These are phyloP conservation scores for Cynocephalus volans DNA, from an alignment of 2,113 vertebrate genomes.

Conservation along the genomic window DNA sequence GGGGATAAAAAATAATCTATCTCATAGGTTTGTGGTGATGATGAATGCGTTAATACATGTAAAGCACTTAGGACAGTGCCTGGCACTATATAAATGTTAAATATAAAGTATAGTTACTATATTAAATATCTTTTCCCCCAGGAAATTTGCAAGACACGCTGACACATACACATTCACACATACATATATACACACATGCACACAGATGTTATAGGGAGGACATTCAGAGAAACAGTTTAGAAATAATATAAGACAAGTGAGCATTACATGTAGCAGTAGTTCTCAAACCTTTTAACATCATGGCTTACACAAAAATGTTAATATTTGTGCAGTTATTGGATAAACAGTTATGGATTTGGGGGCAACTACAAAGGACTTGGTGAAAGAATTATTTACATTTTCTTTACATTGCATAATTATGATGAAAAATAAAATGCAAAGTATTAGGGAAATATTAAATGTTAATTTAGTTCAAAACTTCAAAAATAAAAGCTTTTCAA, in stretches of 20 bases:
- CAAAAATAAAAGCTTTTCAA: not conserved
- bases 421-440: not conserved
- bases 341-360: not conserved
- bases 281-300: not conserved
- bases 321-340: not conserved
- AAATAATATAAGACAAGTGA: not conserved
- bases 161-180: not conserved
- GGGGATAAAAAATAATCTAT: not conserved
- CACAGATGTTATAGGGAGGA: not conserved
- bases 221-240: not conserved
- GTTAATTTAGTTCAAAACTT: not conserved
- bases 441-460: not conserved
- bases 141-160: slow-evolving; percentile 6
- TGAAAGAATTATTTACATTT: not conserved
- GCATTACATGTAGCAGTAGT: not conserved
- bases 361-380: not conserved
- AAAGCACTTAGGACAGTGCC: not conserved
- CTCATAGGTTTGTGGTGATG: not conserved
- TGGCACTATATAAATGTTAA: not conserved
- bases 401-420: not conserved
- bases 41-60: not conserved
- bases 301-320: not conserved
- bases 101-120: not conserved
- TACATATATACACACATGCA: not conserved
- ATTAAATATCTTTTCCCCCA: not conserved